Conservation (phyloP, 1,140 invertebrate species). For the Euura lappo region DNA sequence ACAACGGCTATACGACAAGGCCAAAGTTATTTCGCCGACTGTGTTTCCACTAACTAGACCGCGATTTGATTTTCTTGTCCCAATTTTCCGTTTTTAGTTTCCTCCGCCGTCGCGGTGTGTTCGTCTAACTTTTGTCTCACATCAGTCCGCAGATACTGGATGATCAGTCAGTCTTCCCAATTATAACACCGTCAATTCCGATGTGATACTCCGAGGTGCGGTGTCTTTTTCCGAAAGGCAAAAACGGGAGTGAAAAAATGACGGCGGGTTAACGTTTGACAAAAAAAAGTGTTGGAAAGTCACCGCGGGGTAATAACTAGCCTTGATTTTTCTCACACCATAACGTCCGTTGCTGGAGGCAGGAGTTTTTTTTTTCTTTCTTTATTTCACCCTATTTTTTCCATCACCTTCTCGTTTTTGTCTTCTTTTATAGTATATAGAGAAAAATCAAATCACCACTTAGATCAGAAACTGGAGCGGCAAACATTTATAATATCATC, state of each 20-base stretch:
- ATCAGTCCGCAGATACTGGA: too few species aligned
- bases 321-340: constrained; percentile 2
- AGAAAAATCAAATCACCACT: constrained; percentile 3
- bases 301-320: background rate
- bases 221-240: background rate
- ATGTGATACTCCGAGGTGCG: background rate
- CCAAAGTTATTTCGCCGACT: background rate
- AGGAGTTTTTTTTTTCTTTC: background rate
- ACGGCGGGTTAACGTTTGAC: background rate
- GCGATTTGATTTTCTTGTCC: background rate
- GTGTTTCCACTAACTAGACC: background rate
- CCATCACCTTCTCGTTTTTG: background rate
- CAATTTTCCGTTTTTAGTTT: too few species aligned
- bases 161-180: background rate
- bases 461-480: background rate
- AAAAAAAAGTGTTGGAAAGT: constrained; percentile 7
- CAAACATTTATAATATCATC: constrained; percentile 14
- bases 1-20: constrained; percentile 6
- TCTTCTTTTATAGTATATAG: too few species aligned
- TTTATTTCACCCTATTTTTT: background rate
- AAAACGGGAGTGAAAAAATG: background rate
- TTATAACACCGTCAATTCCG: background rate
- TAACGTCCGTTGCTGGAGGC: background rate
- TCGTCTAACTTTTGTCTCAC: too few species aligned
- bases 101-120: too few species aligned